Percentiles rank a stretch among this genome's conserved stretches.
These are phyloP conservation scores for Amphimedon queenslandica DNA, from an alignment of 37 sponge, comb jelly and placozoan genomes.

Conservation along the genomic window DNA sequence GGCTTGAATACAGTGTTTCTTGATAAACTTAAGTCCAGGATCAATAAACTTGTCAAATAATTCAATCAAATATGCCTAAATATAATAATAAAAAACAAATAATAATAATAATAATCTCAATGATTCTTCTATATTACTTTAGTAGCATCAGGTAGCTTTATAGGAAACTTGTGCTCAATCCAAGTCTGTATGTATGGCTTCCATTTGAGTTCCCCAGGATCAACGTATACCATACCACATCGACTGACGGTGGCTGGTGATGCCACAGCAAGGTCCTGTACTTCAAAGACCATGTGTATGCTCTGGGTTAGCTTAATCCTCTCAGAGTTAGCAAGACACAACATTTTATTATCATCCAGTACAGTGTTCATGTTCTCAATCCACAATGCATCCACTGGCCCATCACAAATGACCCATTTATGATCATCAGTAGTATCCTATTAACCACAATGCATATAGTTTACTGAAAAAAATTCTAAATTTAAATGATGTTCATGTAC, in stretches of 20 bases:
- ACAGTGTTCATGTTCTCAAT: conserved; percentile 99
- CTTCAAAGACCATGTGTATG: conserved; percentile 99
- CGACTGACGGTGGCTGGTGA: conserved; percentile 98
- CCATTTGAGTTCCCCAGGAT: conserved; percentile 89
- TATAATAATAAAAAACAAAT: background rate
- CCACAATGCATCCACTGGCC: conserved; percentile 99
- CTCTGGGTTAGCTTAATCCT: conserved; percentile 91
- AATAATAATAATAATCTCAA: conserved; percentile 2
- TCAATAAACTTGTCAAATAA: conserved; percentile 86
- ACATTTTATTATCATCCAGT: conserved; percentile 99
- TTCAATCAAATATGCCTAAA: conserved; percentile 64
- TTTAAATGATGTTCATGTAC: background rate
- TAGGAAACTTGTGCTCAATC: conserved; percentile 67
- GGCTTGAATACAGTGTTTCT: conserved; percentile 70
- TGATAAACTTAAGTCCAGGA: conserved; percentile 85
- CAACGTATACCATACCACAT: conserved; percentile 99
- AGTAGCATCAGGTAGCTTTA: conserved; percentile 65
- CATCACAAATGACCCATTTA: conserved; percentile 99
- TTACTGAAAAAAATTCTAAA: too few relatives aligned
- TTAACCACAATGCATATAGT: background rate
- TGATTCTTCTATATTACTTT: conserved; percentile 33
- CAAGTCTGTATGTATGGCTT: conserved; percentile 84
- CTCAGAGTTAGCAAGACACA: conserved; percentile 97
- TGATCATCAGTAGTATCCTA: conserved; percentile 96
- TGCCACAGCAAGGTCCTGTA: conserved; percentile 97